A percentile compares a stretch with the other conserved stretches of the same genome.
These are phyloP conservation scores for Chaetoderma sp. DNA, from an alignment of 2,888 invertebrate genomes.

Conservation along the genomic window DNA sequence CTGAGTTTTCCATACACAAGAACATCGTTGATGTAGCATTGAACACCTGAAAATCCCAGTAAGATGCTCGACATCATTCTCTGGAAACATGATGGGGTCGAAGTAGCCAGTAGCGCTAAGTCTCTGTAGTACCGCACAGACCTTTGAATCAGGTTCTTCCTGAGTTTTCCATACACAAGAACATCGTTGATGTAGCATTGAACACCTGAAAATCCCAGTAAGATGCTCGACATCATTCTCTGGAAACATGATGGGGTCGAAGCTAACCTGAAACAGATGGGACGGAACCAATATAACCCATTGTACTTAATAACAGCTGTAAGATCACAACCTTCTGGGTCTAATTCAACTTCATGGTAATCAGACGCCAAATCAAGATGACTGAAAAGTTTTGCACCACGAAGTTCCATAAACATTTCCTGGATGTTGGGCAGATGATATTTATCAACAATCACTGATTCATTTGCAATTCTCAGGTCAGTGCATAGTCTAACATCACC, in stretches of 20 bases:
- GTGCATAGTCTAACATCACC: constrained; percentile 21
- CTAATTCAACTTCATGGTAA: constrained; percentile 37
- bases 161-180: constrained; percentile 25
- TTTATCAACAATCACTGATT: constrained; percentile 7
- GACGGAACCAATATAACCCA: constrained; percentile 29
- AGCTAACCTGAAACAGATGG: constrained; percentile 23
- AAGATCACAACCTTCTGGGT: constrained; percentile 11
- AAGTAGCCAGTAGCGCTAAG: no score
- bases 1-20: no score
- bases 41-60: no score
- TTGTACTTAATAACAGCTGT: constrained; percentile 32
- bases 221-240: constrained; percentile 25
- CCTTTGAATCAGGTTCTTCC: constrained; percentile 28
- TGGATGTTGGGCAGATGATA: constrained; percentile 22
- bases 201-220: constrained; percentile 24
- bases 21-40: no score
- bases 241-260: constrained; percentile 22
- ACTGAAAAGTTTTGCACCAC: constrained; percentile 28
- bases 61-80: no score
- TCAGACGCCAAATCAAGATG: constrained; percentile 37
- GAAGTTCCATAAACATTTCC: constrained; percentile 28
- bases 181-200: constrained; percentile 39
- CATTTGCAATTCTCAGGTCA: constrained; percentile 22
- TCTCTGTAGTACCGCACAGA: constrained; percentile 13
- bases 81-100: no score